Conservation (phyloP, 2,888 invertebrate genomes). For the Atethmia centrago region DNA sequence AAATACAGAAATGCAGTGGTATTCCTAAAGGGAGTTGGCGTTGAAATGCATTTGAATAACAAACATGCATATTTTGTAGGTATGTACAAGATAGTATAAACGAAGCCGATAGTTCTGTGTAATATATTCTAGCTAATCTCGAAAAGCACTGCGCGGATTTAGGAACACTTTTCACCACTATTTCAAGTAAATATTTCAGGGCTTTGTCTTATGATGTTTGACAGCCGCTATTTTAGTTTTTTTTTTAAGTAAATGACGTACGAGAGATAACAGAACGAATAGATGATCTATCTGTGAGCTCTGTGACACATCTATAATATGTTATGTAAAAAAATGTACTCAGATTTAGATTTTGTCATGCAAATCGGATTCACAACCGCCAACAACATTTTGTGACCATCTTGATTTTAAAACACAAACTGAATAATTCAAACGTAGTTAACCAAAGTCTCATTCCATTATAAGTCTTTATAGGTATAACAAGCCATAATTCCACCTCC, state of each 20-base stretch:
- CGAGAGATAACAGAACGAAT: not conserved
- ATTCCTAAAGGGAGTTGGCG: constrained; percentile 45
- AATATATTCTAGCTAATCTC: constrained; percentile 57
- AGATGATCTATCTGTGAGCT: not conserved
- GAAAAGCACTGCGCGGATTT: constrained; percentile 44
- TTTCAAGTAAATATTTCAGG: constrained; percentile 14
- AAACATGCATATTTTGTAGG: constrained; percentile 40
- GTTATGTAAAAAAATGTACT: not conserved
- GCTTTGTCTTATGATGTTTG: not conserved
- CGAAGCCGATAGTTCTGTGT: constrained; percentile 28
- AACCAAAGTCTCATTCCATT: not conserved
- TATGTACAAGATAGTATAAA: constrained; percentile 28
- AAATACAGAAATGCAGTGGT: constrained; percentile 36
- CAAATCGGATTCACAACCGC: constrained; percentile 5
- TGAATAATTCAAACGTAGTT: not conserved
- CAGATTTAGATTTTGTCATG: constrained; percentile 1
- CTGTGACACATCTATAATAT: not conserved
- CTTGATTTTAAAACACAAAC: not conserved
- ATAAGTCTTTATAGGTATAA: not conserved
- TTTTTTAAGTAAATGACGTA: not conserved
- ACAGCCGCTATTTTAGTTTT: not conserved
- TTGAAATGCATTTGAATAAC: constrained; percentile 46
- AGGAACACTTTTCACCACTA: constrained; percentile 33
- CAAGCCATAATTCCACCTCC: constrained; percentile 4
- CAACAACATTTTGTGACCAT: not conserved